Conservation (phyloP, 1,140 invertebrate genomes). For the Riptortus pedestris region DNA sequence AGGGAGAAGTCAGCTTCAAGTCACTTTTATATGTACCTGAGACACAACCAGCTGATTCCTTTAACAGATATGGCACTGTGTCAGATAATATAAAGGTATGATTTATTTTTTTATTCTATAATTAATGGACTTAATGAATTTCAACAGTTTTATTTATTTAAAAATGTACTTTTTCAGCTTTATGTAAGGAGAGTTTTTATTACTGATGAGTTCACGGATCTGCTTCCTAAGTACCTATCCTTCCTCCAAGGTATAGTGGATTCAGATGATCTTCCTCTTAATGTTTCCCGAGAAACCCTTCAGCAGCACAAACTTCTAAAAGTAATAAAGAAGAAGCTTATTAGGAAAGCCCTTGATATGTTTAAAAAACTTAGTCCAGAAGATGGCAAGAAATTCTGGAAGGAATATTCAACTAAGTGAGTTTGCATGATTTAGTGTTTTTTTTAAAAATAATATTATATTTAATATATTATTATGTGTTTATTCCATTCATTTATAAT, state of each 20-base stretch:
- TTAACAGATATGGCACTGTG: constrained; percentile 89
- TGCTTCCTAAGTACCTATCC: constrained; percentile 95
- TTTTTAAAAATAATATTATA: background rate
- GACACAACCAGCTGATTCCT: constrained; percentile 79
- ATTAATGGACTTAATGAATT: background rate
- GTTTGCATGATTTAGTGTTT: constrained; percentile 35
- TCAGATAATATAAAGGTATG: constrained; percentile 91
- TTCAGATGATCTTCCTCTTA: constrained; percentile 97
- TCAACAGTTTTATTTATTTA: too few relatives aligned
- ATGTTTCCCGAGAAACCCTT: constrained; percentile 94
- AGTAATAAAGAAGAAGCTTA: constrained; percentile 96
- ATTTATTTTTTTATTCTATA: too few relatives aligned
- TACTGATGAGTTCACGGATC: constrained; percentile 98
- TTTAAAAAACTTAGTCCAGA: constrained; percentile 91
- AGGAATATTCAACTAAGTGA: constrained; percentile 96
- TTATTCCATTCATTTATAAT: too few relatives aligned
- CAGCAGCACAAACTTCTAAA: constrained; percentile 99
- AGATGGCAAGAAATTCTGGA: constrained; percentile 93
- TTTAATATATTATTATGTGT: too few relatives aligned
- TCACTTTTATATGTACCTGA: constrained; percentile 87
- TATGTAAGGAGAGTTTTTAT: constrained; percentile 97
- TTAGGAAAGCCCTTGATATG: constrained; percentile 96
- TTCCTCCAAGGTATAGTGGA: constrained; percentile 96
- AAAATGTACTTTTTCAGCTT: constrained; percentile 50
- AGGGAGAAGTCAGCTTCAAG: constrained; percentile 98